A percentile compares a stretch with the other conserved stretches of the same genome.
These are phyloP conservation scores for Trichacis sp. DNA, from an alignment of 2,888 invertebrate species.

Conservation along the genomic window DNA sequence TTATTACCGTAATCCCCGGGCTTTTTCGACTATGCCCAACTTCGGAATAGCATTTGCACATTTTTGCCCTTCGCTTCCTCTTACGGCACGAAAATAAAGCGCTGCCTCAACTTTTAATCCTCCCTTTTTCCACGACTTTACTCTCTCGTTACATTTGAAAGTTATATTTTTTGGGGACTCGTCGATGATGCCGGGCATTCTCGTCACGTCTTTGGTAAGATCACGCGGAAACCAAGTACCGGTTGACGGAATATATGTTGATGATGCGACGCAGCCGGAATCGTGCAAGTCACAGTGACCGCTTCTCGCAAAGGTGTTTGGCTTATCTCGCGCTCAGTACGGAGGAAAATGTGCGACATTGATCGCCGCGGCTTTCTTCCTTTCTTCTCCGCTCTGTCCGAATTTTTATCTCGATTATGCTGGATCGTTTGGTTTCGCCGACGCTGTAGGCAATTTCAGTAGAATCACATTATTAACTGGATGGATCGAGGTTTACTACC, in stretches of 20 bases:
- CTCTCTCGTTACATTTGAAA: slow-evolving; percentile 9
- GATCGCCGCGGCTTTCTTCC: too few relatives aligned
- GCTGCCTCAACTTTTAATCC: neutral
- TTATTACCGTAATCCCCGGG: too few relatives aligned
- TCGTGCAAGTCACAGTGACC: slow-evolving; percentile 48
- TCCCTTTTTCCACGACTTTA: neutral
- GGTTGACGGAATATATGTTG: slow-evolving; percentile 9
- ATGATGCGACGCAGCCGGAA: neutral
- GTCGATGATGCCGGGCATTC: too few relatives aligned
- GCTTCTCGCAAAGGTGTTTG: neutral
- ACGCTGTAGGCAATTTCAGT: too few relatives aligned
- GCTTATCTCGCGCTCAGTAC: slow-evolving; percentile 59
- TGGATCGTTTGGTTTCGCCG: too few relatives aligned
- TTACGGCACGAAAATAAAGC: slow-evolving; percentile 6
- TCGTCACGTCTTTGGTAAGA: slow-evolving; percentile 17
- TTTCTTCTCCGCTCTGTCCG: too few relatives aligned
- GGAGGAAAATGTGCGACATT: too few relatives aligned
- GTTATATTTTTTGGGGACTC: neutral
- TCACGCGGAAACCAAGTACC: slow-evolving; percentile 25
- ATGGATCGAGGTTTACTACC: too few relatives aligned
- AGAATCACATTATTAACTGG: too few relatives aligned
- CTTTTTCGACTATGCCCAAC: too few relatives aligned
- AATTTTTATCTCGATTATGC: too few relatives aligned
- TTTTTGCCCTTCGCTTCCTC: slow-evolving; percentile 34
- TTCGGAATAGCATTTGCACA: too few relatives aligned